A percentile compares a stretch with the other conserved stretches of the same genome.
Evolutionary conservation across 92 coral and sea anemone species (phyloP).

Genomic region (Heliopora coerulea): DNA sequence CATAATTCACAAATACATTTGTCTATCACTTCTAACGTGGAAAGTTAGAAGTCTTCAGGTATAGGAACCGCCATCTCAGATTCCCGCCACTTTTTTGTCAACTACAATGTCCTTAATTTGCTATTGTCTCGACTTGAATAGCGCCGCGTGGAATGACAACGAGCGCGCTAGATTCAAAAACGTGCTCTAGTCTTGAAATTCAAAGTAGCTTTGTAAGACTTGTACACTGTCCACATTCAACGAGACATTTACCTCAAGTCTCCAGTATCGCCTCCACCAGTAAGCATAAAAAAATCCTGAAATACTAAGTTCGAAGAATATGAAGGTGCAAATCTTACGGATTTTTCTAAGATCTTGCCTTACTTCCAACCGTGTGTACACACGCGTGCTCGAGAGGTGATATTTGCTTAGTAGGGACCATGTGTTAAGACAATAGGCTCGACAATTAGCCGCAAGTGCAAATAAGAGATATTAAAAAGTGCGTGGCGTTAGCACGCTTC

Average conservation of each 20-base stretch:
- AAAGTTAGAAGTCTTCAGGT: too few species aligned
- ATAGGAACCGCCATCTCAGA: neutral
- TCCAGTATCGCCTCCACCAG: too few species aligned
- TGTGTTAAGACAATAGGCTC: conserved; percentile 24
- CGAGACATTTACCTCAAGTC: neutral
- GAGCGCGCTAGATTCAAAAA: conserved; percentile 36
- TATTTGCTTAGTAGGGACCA: conserved; percentile 19
- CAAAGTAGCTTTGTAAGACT: neutral
- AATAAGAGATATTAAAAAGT: neutral
- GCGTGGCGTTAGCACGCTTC: neutral
- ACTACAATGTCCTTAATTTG: conserved; percentile 6
- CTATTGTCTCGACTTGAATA: conserved; percentile 12
- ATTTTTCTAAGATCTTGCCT: too few species aligned
- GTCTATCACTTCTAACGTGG: too few species aligned
- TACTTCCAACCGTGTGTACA: neutral
- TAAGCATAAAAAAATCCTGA: too few species aligned
- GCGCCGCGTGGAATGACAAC: conserved; percentile 36
- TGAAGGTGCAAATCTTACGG: too few species aligned
- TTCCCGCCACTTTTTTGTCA: neutral
- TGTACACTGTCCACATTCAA: neutral
- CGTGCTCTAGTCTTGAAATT: conserved; percentile 10
- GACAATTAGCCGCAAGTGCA: conserved; percentile 15
- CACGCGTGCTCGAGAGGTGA: conserved; percentile 18
- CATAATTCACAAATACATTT: too few species aligned
- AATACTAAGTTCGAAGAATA: too few species aligned